Base-by-base conservation (phyloP, 2,797 vertebrate species). In the Siniperca undulata region DNA sequence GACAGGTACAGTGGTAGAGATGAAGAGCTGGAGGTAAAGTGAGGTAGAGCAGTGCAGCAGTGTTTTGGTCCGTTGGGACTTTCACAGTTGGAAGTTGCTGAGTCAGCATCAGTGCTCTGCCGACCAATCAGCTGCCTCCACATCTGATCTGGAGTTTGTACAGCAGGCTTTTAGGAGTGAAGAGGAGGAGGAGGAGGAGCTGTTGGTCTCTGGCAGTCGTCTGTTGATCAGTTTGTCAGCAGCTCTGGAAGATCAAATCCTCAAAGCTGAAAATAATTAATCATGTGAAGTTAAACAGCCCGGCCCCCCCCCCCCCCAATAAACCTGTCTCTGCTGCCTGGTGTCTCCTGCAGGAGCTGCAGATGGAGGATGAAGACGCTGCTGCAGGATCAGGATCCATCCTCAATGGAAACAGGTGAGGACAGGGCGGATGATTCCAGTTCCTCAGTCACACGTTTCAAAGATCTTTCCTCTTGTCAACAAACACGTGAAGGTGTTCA, bases 41-140 rank as follows among this genome's bases (percentile, higher is more conserved):
- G 34, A n/a, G 36, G 30, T 40, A 8, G 10, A n/a, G 48, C 20
- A 2, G 44, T 53, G 48, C 70, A 60, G 42, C 27, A 50, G n/a
- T 64, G 72, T 42, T 74, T 64, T 20, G 64, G 13, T 69, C 74
- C 34, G 8, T 10, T 48, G 65, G 53, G 64, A 77, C 16, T 77
- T 46, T 38, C 19, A 19, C 24, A 16, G 71, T 48, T 24, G 30
- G 58, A 74, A 65, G 60, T 65, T 74, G 48, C 72, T 65, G 72
- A 74, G 72, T 74, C 48, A 74, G 60, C 50, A 3, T 16, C 36
- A 30, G 1, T 22, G 4, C 60, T 53, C 10, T 13, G 34, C 7
- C 1, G 36, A 55, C 60, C 72, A 74, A 65, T 74, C 50, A 44
- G 72, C 72, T 42, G 42, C n/a, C 13, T 36, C 27, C 44, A 53